Evolutionary conservation across 2,113 vertebrate genomes (phyloP), one percentile per base, ranked within the genome.

Genomic region (Isichthys henryi): DNA sequence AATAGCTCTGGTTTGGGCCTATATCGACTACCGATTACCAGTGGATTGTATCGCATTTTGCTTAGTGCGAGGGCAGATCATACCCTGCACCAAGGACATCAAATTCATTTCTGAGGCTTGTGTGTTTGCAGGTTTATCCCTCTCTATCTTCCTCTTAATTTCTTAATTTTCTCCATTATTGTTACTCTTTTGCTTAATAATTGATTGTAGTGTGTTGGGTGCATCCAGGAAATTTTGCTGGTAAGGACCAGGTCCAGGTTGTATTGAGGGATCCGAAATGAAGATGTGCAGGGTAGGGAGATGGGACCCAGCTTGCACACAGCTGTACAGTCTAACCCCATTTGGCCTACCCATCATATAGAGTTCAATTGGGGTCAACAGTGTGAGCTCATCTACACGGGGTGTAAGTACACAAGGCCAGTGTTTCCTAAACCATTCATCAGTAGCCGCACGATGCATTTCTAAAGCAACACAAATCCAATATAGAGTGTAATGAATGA

Each of bases 381-480:
- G 46, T 88, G 46, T 53, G 27, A 52, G 88, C 46, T 52, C 56
- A 90, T 91, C 89, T 56, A 84, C 31, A 89, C 74, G 45, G 82
- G 39, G 39, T 46, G 82, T 27, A 84, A 84, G 45, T 84, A 48
- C 21, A 23, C 82, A 48, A 23, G 21, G 8, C 82, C 43, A 4
- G 23, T 21, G 82, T 84, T 84, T 46, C 45, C 45, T 84, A 23
- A 21, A n/a, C 39, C 21, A 9, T 83, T 23, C 39, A 43, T 80
- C 74, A 17, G 5, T 23, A 43, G 15, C 19, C 5, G 0, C 35
- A 27, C 5, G 2, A 82, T 39, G 8, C 5, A 6, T 82, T 45
- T 84, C 39, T 84, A 48, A 89, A n/a, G 45, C 46, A 27, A 48
- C 82, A 84, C 19, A 84, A n/a, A 85, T 49, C 6, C 21, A 85